These are phyloP conservation scores for Nicator chloris DNA, from an alignment of 2,113 vertebrate genomes.

Conservation along the genomic window DNA sequence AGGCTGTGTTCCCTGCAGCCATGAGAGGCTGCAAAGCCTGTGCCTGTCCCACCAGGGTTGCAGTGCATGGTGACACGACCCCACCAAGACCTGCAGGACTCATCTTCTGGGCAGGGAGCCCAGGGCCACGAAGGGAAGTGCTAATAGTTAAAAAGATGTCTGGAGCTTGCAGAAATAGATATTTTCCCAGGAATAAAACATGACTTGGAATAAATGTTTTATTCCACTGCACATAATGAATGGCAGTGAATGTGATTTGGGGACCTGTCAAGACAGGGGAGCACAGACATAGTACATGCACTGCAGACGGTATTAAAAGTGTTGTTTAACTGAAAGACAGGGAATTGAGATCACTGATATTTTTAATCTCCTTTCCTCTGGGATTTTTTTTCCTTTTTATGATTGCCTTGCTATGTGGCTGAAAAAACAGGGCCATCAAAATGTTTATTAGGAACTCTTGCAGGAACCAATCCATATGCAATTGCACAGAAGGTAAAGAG, in stretches of 20 bases:
- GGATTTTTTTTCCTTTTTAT: not conserved
- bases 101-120: not conserved
- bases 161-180: constrained; percentile 43
- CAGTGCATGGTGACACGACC: not conserved
- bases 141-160: constrained; percentile 6
- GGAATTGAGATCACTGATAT: constrained; percentile 17
- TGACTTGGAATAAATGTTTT: constrained; percentile 59
- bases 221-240: constrained; percentile 48
- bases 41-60: not conserved
- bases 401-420: not conserved
- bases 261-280: constrained; percentile 47
- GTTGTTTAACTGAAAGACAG: constrained; percentile 16
- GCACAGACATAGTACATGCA: constrained; percentile 13
- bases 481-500: not conserved
- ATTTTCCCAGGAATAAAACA: constrained; percentile 58
- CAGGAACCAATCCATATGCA: not conserved
- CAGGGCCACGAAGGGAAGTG: not conserved
- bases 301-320: constrained; percentile 31
- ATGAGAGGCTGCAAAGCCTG: not conserved
- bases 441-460: not conserved
- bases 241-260: constrained; percentile 53
- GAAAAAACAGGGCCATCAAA: not conserved
- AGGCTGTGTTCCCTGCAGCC: not conserved
- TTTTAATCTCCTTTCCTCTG: not conserved
- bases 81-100: not conserved